These are phyloP conservation scores for Danio aesculapii DNA, from an alignment of 2,797 vertebrate genomes.

Conservation along the genomic window DNA sequence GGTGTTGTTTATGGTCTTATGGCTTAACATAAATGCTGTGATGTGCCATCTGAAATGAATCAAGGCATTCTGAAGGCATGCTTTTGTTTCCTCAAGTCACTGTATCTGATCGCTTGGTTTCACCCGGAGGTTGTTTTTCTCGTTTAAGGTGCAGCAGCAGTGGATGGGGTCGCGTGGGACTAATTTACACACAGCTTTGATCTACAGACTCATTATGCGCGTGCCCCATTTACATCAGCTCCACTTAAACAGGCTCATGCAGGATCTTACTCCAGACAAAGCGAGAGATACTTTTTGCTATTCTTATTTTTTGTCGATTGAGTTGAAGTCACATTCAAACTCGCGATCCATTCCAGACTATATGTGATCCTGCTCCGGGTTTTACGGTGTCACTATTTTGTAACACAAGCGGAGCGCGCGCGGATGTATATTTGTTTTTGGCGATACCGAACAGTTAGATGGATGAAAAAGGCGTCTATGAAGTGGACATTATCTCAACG, in stretches of 20 bases:
- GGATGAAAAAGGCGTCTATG: neutral
- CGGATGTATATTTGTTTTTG: neutral
- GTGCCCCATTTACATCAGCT: neutral
- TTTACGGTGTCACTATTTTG: neutral
- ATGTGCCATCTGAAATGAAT: neutral
- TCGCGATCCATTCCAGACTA: conserved; percentile 4
- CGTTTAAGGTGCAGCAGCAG: neutral
- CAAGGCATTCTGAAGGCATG: neutral
- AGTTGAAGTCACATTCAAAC: neutral
- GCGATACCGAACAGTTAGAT: neutral
- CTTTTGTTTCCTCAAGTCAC: neutral
- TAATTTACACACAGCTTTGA: conserved; percentile 43
- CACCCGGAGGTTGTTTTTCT: conserved; percentile 37
- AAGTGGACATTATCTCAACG: neutral
- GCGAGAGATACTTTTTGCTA: neutral
- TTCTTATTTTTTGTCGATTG: neutral
- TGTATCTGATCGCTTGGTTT: conserved; percentile 4
- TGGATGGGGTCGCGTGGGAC: conserved; percentile 30
- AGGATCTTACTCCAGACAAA: neutral
- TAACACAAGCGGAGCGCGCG: conserved; percentile 19
- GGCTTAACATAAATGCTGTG: neutral
- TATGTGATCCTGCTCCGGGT: conserved; percentile 1
- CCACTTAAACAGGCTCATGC: too few species aligned
- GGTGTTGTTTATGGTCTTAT: neutral
- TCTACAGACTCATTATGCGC: conserved; percentile 6